These are phyloP conservation scores for Nephrotoma appendiculata DNA, from an alignment of 2,888 invertebrate species.

Conservation along the genomic window DNA sequence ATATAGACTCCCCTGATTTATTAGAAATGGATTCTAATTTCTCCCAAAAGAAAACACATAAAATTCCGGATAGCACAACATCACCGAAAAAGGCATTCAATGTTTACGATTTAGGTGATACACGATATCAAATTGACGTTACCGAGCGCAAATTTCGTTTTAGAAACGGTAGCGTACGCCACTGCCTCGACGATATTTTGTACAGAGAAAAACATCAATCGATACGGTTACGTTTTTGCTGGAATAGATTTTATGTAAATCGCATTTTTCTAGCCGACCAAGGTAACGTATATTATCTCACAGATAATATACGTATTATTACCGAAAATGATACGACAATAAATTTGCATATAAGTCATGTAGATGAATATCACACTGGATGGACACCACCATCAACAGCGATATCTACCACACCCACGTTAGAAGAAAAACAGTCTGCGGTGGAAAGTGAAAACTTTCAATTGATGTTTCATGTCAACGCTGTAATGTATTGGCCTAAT, in stretches of 20 bases:
- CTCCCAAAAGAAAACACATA: not conserved
- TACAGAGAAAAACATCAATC: not conserved
- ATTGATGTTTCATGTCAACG: not conserved
- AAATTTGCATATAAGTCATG: not conserved
- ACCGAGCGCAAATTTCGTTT: not conserved
- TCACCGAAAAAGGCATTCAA: not conserved
- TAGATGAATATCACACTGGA: not conserved
- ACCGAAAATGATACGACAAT: not conserved
- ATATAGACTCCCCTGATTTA: not conserved
- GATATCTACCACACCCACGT: not conserved
- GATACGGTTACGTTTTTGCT: not conserved
- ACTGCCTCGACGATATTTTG: not conserved
- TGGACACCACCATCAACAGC: not conserved
- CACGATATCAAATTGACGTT: conserved; percentile 3
- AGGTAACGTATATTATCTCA: not conserved
- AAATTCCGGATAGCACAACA: not conserved
- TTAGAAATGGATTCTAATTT: not conserved
- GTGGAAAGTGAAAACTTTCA: too few species aligned
- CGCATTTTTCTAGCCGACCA: not conserved
- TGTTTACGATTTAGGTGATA: conserved; percentile 8
- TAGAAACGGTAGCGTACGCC: not conserved
- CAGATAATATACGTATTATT: not conserved
- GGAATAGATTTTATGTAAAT: not conserved
- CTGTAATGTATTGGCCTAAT: conserved; percentile 6
- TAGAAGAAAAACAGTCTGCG: too few species aligned